Evolutionary conservation across 2,888 invertebrate species (phyloP).

Genomic region (Dicranocentrus wangi): DNA sequence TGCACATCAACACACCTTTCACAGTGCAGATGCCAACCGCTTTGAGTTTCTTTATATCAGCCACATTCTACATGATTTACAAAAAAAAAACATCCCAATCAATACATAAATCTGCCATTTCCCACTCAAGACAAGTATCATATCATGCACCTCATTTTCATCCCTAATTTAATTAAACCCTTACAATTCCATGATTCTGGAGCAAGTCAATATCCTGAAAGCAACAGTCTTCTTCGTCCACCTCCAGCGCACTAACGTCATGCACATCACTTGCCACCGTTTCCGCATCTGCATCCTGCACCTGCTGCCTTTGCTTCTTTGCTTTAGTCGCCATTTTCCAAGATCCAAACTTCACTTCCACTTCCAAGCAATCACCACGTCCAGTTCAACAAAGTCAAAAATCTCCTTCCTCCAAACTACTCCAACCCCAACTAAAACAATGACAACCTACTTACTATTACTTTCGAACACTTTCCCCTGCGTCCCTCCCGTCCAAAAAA

Average conservation of each 20-base stretch:
- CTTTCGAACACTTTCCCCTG: no score
- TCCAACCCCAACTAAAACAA: no score
- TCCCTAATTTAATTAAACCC: no score
- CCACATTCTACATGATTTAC: conserved; percentile 77
- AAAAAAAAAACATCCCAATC: conserved; percentile 14
- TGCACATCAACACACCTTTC: conserved; percentile 87
- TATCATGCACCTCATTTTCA: no score
- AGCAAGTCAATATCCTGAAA: conserved; percentile 85
- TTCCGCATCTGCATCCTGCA: conserved; percentile 70
- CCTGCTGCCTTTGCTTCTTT: conserved; percentile 54
- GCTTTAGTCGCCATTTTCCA: conserved; percentile 57
- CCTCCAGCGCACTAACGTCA: conserved; percentile 23
- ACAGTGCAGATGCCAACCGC: conserved; percentile 85
- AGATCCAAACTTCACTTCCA: no score
- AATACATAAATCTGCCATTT: no score
- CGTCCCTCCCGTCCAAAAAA: no score
- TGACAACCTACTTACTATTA: no score
- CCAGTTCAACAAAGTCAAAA: no score
- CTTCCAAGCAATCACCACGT: no score
- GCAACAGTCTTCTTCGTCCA: conserved; percentile 81
- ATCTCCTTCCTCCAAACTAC: no score
- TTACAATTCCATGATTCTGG: conserved; percentile 78
- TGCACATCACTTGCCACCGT: conserved; percentile 54
- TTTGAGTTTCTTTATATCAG: conserved; percentile 86
- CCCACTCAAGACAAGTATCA: no score